Conservation (phyloP, 2,888 invertebrate genomes). For the Coremacera marginata region DNA sequence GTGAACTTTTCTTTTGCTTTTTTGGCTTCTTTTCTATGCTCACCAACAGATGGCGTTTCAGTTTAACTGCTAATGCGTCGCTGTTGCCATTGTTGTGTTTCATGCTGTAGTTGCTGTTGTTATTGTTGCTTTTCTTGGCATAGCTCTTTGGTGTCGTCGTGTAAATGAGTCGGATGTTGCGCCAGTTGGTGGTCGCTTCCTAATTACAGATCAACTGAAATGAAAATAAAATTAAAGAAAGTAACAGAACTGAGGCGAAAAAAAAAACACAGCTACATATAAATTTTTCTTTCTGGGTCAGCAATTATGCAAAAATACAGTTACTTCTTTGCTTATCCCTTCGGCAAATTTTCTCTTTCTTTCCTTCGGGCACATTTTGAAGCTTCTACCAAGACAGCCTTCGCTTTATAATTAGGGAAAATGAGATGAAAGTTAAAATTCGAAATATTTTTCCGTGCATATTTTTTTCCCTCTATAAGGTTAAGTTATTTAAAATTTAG, state of each 20-base stretch:
- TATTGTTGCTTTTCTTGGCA: constrained; percentile 3
- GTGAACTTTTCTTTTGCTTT: neutral
- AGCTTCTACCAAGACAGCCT: neutral
- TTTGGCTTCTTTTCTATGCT: constrained; percentile 23
- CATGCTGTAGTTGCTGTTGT: neutral
- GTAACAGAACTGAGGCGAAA: neutral
- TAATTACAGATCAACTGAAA: constrained; percentile 66
- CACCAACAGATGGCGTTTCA: constrained; percentile 59
- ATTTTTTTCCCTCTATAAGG: neutral
- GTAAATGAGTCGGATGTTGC: constrained; percentile 47
- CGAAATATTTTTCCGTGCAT: neutral
- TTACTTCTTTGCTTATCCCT: constrained; percentile 52
- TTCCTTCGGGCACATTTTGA: neutral
- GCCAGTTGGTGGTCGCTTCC: constrained; percentile 65
- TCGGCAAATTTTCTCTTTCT: constrained; percentile 44
- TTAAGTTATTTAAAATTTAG: too few species aligned
- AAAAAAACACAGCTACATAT: neutral
- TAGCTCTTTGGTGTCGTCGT: constrained; percentile 32
- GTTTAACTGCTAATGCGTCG: constrained; percentile 59
- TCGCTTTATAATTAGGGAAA: constrained; percentile 7
- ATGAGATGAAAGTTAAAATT: constrained; percentile 16
- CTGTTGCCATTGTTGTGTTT: constrained; percentile 35
- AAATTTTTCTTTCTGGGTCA: constrained; percentile 59
- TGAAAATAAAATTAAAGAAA: constrained; percentile 48
- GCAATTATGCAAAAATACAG: constrained; percentile 65